A percentile compares a stretch with the other conserved stretches of the same genome.
phyloP scores from a whole-genome alignment of 2,113 vertebrate species.

The Sinocyclocheilus grahami region DNA sequence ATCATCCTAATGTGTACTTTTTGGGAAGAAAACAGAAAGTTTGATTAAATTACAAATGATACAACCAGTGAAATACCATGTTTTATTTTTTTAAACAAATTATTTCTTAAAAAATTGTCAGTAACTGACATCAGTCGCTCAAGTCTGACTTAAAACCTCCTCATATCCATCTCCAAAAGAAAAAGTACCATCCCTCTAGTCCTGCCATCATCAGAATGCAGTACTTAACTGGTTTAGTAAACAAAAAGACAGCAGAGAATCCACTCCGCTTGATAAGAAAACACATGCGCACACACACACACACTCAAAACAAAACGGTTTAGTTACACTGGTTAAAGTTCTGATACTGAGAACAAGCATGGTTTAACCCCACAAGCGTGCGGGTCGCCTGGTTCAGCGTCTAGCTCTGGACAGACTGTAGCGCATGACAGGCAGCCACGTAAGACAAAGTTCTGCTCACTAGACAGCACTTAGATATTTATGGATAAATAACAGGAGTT shows the following conservation, averaged over 20 bases:
- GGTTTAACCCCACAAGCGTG: conserved; percentile 54
- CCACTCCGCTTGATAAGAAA: conserved; percentile 69
- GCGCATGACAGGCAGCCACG: conserved; percentile 32
- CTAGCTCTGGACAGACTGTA: conserved; percentile 23
- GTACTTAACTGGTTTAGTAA: conserved; percentile 74
- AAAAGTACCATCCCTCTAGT: conserved; percentile 73
- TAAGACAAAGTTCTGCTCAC: conserved; percentile 64
- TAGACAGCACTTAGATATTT: conserved; percentile 72
- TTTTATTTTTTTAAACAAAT: conserved; percentile 66
- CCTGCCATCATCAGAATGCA: conserved; percentile 69
- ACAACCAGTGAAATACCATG: conserved; percentile 70
- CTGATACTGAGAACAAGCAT: conserved; percentile 68
- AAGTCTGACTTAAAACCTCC: conserved; percentile 57
- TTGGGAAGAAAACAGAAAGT: not conserved
- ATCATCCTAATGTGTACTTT: not conserved
- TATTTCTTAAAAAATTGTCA: conserved; percentile 73
- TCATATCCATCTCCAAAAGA: conserved; percentile 68
- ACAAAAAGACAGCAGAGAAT: conserved; percentile 74
- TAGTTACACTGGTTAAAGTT: conserved; percentile 75
- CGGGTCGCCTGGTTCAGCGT: conserved; percentile 6
- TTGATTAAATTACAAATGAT: conserved; percentile 62
- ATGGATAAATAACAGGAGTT: conserved; percentile 71
- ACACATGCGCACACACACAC: not conserved
- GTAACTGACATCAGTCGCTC: conserved; percentile 76
- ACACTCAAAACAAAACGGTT: conserved; percentile 65